Conservation (phyloP, 2,888 invertebrate genomes). For the Oeneis ivallda region DNA sequence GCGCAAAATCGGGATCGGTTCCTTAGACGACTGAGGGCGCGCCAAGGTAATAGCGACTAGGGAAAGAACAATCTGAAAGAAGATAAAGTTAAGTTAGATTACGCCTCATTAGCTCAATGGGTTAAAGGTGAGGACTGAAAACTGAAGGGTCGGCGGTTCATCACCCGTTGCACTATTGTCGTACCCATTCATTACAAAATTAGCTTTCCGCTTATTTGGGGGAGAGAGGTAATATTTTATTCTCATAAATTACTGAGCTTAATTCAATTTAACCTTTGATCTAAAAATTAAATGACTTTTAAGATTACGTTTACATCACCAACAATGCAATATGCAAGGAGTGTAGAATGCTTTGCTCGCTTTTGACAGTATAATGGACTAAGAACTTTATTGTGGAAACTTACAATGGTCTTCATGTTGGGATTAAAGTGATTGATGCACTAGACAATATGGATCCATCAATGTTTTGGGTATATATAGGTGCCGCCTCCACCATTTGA, state of each 20-base stretch:
- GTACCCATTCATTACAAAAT: too few species aligned
- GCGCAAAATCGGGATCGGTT: constrained; percentile 77
- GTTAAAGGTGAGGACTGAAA: too few species aligned
- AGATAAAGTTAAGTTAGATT: neutral
- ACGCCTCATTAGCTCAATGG: too few species aligned
- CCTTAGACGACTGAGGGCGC: constrained; percentile 62
- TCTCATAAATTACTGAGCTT: neutral
- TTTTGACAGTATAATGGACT: neutral
- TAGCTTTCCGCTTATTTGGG: too few species aligned
- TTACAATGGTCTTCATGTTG: constrained; percentile 77
- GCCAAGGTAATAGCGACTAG: constrained; percentile 64
- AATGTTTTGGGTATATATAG: constrained; percentile 72
- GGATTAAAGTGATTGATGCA: constrained; percentile 66
- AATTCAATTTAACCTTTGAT: too few species aligned
- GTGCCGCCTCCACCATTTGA: constrained; percentile 70
- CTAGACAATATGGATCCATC: constrained; percentile 76
- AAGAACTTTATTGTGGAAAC: constrained; percentile 60
- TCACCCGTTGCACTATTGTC: too few species aligned
- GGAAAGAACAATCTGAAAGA: constrained; percentile 66
- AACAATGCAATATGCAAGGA: neutral
- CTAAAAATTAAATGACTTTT: too few species aligned
- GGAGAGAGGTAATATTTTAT: too few species aligned
- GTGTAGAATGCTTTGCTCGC: neutral
- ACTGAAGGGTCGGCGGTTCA: too few species aligned
- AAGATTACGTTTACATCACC: too few species aligned